A percentile compares a stretch with the other conserved stretches of the same genome.
Conservation (phyloP, 2,888 invertebrate species). For the Apamea sordens region DNA sequence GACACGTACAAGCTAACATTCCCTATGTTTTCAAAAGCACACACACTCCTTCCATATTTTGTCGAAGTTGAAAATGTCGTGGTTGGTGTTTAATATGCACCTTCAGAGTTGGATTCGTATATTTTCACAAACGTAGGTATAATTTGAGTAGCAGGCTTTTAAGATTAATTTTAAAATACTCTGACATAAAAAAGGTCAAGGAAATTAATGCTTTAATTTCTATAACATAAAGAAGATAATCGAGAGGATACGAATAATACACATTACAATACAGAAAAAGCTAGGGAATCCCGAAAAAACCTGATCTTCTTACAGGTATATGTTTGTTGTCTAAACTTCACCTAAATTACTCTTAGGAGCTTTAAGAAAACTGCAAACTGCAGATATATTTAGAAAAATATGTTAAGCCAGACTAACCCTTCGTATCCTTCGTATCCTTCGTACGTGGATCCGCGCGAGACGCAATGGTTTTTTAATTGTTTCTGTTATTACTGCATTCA, state of each 20-base stretch:
- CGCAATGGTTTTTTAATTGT: no score
- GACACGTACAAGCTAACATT: no score
- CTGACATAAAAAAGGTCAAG: neutral
- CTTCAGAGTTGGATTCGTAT: slow-evolving; percentile 32
- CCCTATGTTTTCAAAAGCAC: slow-evolving; percentile 49
- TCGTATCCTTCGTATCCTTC: no score
- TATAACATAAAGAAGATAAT: no score
- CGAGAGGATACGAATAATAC: neutral
- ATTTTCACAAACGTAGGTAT: slow-evolving; percentile 2
- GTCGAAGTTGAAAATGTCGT: slow-evolving; percentile 57
- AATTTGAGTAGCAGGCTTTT: neutral
- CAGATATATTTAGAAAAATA: no score
- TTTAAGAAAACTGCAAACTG: neutral
- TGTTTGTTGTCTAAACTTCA: neutral
- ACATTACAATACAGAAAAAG: neutral
- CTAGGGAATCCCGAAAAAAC: no score
- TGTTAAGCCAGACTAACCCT: no score
- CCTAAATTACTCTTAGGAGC: neutral
- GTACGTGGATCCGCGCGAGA: no score
- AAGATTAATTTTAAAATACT: neutral
- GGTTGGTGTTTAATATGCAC: slow-evolving; percentile 46
- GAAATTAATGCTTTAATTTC: neutral
- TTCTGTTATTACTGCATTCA: no score
- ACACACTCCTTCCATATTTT: slow-evolving; percentile 41
- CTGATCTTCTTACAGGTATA: neutral